A percentile compares a stretch with the other conserved stretches of the same genome.
Conservation (phyloP, 2,888 invertebrate genomes). For the Ganaspis brasiliensis region DNA sequence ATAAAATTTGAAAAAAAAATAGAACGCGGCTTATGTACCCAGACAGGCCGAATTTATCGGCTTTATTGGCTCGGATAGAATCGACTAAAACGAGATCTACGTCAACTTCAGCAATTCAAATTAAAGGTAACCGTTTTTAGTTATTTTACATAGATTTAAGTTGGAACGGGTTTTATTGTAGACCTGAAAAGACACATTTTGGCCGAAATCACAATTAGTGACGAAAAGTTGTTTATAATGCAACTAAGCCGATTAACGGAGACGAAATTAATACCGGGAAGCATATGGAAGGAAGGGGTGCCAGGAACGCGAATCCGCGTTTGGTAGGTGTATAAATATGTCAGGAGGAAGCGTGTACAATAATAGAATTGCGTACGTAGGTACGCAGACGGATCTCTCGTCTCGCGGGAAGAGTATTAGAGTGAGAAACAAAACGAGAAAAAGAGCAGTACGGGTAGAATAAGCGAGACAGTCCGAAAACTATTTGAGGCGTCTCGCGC, state of each 20-base stretch:
- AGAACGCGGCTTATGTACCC: conserved; percentile 53
- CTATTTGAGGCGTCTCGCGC: conserved; percentile 36
- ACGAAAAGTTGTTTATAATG: neutral
- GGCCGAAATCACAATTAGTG: too few species aligned
- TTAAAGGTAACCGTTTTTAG: too few species aligned
- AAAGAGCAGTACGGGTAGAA: conserved; percentile 18
- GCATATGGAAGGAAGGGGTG: conserved; percentile 52
- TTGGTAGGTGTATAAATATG: conserved; percentile 72
- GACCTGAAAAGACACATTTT: too few species aligned
- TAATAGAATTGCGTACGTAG: conserved; percentile 69
- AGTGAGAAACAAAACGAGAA: conserved; percentile 47
- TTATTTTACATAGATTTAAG: neutral
- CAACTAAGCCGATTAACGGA: neutral
- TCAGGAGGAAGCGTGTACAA: conserved; percentile 73
- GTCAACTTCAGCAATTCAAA: too few species aligned
- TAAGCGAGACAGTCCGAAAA: conserved; percentile 35
- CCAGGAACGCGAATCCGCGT: conserved; percentile 67
- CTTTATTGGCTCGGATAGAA: conserved; percentile 58
- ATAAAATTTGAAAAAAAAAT: conserved; percentile 50
- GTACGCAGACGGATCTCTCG: conserved; percentile 54
- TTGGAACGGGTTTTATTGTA: too few species aligned
- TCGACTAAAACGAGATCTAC: conserved; percentile 60
- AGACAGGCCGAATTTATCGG: conserved; percentile 55
- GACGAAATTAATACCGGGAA: conserved; percentile 56
- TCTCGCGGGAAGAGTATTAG: conserved; percentile 44